Evolutionary conservation across 2,888 invertebrate genomes (phyloP).

Genomic region (Quadriops clusia): DNA sequence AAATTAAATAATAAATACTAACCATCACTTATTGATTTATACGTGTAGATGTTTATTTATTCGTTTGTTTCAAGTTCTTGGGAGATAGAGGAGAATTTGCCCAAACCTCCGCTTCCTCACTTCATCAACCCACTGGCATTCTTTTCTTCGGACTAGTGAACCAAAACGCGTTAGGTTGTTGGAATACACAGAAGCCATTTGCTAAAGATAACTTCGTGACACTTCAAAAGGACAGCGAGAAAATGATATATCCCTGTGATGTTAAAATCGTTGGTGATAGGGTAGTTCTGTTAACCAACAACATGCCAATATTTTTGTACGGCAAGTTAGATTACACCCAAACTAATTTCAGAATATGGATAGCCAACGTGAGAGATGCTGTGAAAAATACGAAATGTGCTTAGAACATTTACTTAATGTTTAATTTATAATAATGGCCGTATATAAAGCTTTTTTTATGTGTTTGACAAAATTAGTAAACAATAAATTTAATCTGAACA

Average conservation of each 20-base stretch:
- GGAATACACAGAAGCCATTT: slow-evolving; percentile 49
- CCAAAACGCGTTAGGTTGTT: slow-evolving; percentile 61
- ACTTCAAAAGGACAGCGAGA: slow-evolving; percentile 45
- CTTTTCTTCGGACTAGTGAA: slow-evolving; percentile 62
- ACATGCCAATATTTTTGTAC: slow-evolving; percentile 55
- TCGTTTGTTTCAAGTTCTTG: slow-evolving; percentile 33
- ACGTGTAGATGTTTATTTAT: neutral
- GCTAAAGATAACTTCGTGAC: slow-evolving; percentile 41
- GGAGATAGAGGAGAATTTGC: slow-evolving; percentile 53
- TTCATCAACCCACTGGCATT: slow-evolving; percentile 47
- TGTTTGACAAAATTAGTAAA: no score
- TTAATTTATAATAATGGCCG: no score
- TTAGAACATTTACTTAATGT: no score
- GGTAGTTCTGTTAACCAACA: slow-evolving; percentile 58
- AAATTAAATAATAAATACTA: slow-evolving; percentile 1
- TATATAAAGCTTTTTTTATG: no score
- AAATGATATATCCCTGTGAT: slow-evolving; percentile 62
- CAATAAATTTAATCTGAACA: no score
- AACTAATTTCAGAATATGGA: slow-evolving; percentile 54
- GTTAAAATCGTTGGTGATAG: slow-evolving; percentile 48
- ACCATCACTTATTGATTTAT: neutral
- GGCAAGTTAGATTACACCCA: slow-evolving; percentile 45
- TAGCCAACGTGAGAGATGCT: slow-evolving; percentile 33
- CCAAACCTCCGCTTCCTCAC: slow-evolving; percentile 59
- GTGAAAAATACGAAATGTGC: slow-evolving; percentile 36